phyloP scores from a whole-genome alignment of 92 coral and sea anemone species.

The Montipora capitata region DNA sequence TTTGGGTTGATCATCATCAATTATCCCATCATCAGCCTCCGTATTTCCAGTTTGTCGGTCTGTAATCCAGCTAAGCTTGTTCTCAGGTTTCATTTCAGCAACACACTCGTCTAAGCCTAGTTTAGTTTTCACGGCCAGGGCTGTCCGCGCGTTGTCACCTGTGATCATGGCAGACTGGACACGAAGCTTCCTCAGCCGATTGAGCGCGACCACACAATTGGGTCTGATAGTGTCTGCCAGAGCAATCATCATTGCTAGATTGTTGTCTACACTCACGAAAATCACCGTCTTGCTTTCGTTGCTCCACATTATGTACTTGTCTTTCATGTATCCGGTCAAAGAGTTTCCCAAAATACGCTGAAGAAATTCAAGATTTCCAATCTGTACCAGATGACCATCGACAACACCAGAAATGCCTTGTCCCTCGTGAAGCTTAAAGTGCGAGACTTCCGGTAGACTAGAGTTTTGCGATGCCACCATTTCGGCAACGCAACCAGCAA shows the following conservation, averaged over 20 bases:
- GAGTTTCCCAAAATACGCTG: conserved; percentile 55
- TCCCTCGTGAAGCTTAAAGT: conserved; percentile 92
- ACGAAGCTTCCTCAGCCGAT: conserved; percentile 89
- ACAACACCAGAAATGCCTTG: conserved; percentile 92
- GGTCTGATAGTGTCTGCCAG: conserved; percentile 95
- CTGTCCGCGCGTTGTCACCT: conserved; percentile 98
- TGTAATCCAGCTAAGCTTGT: conserved; percentile 92
- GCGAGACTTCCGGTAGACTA: conserved; percentile 88
- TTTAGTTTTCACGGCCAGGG: conserved; percentile 90
- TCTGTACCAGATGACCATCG: conserved; percentile 83
- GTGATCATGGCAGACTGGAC: conserved; percentile 97
- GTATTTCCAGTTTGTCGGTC: conserved; percentile 62
- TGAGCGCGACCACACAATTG: conserved; percentile 76
- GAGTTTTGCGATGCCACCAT: conserved; percentile 77
- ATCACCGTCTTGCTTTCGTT: conserved; percentile 97
- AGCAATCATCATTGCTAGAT: conserved; percentile 93
- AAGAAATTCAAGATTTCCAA: conserved; percentile 88
- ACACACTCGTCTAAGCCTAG: conserved; percentile 89
- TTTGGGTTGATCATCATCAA: not conserved
- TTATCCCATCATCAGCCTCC: not conserved
- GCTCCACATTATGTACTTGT: conserved; percentile 80
- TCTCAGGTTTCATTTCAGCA: conserved; percentile 98
- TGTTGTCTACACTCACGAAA: conserved; percentile 87
- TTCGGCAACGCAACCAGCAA: conserved; percentile 92
- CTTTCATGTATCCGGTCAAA: conserved; percentile 65